Evolutionary conservation across 2,888 invertebrate species (phyloP).

Genomic region (Odontomyia ornata): DNA sequence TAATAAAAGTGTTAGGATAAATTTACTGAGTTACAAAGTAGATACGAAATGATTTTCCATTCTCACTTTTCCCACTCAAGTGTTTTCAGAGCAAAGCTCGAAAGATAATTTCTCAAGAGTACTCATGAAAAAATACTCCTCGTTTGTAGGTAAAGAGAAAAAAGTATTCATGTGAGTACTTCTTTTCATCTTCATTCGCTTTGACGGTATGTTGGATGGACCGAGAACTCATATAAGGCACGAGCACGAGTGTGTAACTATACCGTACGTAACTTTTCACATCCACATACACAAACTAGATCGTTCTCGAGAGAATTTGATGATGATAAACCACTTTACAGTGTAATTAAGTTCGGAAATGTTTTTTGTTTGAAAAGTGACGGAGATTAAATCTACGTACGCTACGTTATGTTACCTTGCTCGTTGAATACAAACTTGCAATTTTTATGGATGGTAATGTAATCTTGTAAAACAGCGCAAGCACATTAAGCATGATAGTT

Average conservation of each 20-base stretch:
- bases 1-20: background rate
- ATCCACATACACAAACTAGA: background rate
- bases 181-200: conserved; percentile 27
- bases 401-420: background rate
- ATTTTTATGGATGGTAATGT: background rate
- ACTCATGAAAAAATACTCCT: conserved; percentile 24
- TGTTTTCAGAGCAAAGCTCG: conserved; percentile 17
- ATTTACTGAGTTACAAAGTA: background rate
- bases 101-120: conserved; percentile 34
- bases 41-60: background rate
- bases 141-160: background rate
- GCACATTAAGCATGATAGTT: background rate
- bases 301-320: conserved; percentile 29
- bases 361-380: conserved; percentile 23
- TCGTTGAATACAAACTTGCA: conserved; percentile 10
- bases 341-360: conserved; percentile 39
- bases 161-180: conserved; percentile 16
- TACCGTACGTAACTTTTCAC: background rate
- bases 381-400: conserved; percentile 25
- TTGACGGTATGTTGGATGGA: conserved; percentile 15
- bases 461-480: conserved; percentile 14
- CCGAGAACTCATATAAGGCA: background rate
- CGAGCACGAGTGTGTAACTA: background rate
- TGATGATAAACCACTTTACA: conserved; percentile 42
- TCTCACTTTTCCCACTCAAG: conserved; percentile 14